A percentile compares a stretch with the other conserved stretches of the same genome.
Evolutionary conservation across 2,888 invertebrate species (phyloP).

Genomic region (Eucera pruinosa): DNA sequence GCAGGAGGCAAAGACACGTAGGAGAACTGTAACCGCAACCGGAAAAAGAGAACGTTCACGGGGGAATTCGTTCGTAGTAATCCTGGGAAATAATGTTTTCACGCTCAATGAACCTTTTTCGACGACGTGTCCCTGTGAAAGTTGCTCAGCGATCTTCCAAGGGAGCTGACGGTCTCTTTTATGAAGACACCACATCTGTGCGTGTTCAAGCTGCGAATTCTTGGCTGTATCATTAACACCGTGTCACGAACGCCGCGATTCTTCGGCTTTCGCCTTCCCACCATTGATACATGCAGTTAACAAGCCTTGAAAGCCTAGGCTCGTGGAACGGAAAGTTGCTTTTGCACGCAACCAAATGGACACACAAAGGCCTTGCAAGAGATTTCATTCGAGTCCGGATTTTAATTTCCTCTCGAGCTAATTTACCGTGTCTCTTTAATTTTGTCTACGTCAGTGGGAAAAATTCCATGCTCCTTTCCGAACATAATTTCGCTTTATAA

Average conservation of each 20-base stretch:
- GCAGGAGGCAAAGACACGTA: background rate
- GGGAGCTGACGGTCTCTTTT: no score
- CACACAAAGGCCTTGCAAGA: slow-evolving; percentile 4
- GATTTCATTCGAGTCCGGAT: slow-evolving; percentile 10
- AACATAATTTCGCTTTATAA: background rate
- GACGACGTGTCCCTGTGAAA: background rate
- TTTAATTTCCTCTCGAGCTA: slow-evolving; percentile 25
- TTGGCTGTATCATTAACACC: slow-evolving; percentile 58
- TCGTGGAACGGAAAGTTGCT: slow-evolving; percentile 20
- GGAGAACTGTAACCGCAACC: background rate
- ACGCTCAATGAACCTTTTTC: slow-evolving; percentile 31
- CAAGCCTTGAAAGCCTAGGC: slow-evolving; percentile 28
- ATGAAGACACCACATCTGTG: slow-evolving; percentile 31
- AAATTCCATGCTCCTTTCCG: background rate
- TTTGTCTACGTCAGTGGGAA: background rate
- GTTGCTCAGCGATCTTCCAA: background rate
- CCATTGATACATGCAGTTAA: slow-evolving; percentile 50
- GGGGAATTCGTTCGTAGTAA: slow-evolving; percentile 26
- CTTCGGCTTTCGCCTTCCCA: slow-evolving; percentile 35
- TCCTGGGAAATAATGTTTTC: slow-evolving; percentile 39
- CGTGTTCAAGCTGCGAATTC: slow-evolving; percentile 65
- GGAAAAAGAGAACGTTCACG: slow-evolving; percentile 15
- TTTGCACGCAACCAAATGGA: slow-evolving; percentile 11
- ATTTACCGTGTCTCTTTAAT: slow-evolving; percentile 15
- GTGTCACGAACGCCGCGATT: slow-evolving; percentile 59